Evolutionary conservation across 2,113 vertebrate species (phyloP).

Genomic region (Motacilla alba): DNA sequence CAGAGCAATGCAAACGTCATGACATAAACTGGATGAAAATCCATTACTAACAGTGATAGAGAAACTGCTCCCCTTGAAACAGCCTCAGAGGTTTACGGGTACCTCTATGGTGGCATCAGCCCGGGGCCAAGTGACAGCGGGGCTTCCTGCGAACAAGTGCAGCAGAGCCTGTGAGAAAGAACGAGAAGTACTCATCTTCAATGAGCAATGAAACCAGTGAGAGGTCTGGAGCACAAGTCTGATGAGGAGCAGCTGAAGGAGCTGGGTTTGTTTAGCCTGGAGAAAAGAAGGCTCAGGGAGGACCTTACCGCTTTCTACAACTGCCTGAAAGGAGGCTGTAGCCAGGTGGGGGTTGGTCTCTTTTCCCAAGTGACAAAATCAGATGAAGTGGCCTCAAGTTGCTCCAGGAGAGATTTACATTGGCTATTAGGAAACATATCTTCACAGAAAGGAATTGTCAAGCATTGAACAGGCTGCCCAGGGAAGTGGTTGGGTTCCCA

Average conservation of each 20-base stretch:
- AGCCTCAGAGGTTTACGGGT: background rate
- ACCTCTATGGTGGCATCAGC: fast-evolving
- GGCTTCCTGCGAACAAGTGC: background rate
- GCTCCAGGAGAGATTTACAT: background rate
- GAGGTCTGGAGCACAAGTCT: background rate
- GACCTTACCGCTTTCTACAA: fast-evolving
- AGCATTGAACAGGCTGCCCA: background rate
- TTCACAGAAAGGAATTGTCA: background rate
- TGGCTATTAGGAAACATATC: background rate
- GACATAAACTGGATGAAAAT: background rate
- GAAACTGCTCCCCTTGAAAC: background rate
- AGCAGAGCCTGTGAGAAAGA: fast-evolving
- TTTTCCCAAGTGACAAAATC: background rate
- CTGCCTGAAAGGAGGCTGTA: background rate
- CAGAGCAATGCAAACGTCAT: background rate
- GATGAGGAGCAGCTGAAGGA: background rate
- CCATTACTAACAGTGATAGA: background rate
- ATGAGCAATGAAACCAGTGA: background rate
- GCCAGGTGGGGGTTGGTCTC: fast-evolving
- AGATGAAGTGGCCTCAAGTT: background rate
- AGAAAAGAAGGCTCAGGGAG: background rate
- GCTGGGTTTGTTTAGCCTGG: background rate
- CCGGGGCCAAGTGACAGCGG: fast-evolving
- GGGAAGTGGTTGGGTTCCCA: background rate
- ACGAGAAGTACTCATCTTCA: background rate